Conservation (phyloP, 2,888 invertebrate species). For the Lochmaea crataegi region DNA sequence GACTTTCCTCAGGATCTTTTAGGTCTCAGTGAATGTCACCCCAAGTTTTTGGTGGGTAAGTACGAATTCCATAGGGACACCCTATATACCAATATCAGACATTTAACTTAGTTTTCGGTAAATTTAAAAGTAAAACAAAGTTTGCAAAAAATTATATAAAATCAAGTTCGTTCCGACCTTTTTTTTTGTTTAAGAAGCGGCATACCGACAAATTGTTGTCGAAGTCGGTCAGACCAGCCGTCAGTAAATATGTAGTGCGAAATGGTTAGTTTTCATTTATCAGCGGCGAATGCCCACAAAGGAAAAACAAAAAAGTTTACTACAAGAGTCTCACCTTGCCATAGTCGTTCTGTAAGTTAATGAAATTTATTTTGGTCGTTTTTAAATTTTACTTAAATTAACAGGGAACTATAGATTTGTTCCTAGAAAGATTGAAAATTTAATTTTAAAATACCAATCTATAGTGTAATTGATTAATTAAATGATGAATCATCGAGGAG, state of each 20-base stretch:
- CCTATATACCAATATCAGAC: too few species aligned
- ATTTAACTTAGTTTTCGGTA: too few species aligned
- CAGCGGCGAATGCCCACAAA: not conserved
- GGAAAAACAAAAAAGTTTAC: not conserved
- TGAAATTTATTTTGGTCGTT: too few species aligned
- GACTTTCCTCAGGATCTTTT: too few species aligned
- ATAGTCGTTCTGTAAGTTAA: not conserved
- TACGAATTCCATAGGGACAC: too few species aligned
- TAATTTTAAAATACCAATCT: not conserved
- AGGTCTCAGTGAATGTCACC: too few species aligned
- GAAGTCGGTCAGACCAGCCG: not conserved
- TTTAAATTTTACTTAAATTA: too few species aligned
- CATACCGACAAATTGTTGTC: not conserved
- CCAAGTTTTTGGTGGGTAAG: too few species aligned
- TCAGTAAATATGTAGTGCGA: not conserved
- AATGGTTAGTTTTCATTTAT: not conserved
- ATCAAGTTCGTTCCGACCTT: not conserved
- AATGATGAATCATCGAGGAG: slow-evolving; percentile 28
- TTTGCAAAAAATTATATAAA: too few species aligned
- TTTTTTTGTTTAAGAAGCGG: not conserved
- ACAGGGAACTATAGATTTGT: too few species aligned
- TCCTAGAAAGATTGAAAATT: too few species aligned
- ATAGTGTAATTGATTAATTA: not conserved
- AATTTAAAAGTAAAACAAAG: too few species aligned
- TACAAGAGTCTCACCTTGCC: not conserved